Base-by-base conservation (phyloP, 2,113 vertebrate species). In the Microcebus jonahi region DNA sequence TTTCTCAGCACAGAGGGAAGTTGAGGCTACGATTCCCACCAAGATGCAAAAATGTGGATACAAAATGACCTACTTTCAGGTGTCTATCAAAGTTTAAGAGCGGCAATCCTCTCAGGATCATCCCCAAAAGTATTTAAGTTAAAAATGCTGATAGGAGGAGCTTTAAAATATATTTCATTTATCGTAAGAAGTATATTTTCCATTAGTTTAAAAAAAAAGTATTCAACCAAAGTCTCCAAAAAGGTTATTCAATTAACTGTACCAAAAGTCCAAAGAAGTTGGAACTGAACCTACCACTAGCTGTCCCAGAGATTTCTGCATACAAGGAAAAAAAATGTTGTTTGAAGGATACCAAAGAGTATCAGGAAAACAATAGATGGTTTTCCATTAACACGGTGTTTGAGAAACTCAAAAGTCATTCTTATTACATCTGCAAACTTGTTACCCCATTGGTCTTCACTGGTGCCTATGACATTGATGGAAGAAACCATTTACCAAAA, bases 401-500 rank as follows among this genome's bases (percentile, higher is more conserved):
- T 92, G 59, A 91, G 86, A 93, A 94, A 88, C 50, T 75, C 42
- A 48, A 77, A 71, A 77, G 34, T 53, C 17, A 2, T 71, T 88
- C 80, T 88, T 89, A 95, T 91, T 94, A 93, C 75, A 90, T 82
- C 85, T 82, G 27, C 48, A 95, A 84, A 92, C 76, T 88, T 90
- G 87, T 70, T 63, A 94, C 63, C 77, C 29, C 27, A 21, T 6
- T 45, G 67, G 48, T 89, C 63, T 88, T 85, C 90, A 75, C 71
- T 21, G 85, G 81, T 42, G 36, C 73, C 90, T 96, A 36, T 57
- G 96, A 97, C 96, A 85, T 25, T 94, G 95, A 96, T 83, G 55
- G 80, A 96, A 92, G 90, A 94, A 97, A 91, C 48, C 36, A 85
- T 84, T 96, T 95, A 92, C 68, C 92, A 79, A 95, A 94, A 92